A percentile compares a stretch with the other conserved stretches of the same genome.
phyloP scores from a whole-genome alignment of 2,113 vertebrate species.

The Benitochromis conjunctus region DNA sequence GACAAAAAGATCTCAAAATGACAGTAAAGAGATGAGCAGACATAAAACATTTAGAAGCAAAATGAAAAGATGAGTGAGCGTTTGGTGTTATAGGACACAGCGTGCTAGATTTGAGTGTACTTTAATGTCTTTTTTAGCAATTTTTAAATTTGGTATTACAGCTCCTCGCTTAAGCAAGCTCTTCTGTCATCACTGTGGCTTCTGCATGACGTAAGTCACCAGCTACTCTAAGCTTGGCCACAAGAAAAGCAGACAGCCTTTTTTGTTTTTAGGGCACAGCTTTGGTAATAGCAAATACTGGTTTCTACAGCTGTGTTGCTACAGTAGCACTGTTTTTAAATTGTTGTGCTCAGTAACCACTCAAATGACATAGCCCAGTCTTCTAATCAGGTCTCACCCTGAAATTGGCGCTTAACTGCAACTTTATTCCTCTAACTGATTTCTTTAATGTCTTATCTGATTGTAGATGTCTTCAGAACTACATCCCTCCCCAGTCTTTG shows the following conservation, averaged over 20 bases:
- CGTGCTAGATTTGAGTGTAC: not conserved
- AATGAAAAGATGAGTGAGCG: not conserved
- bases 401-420: not conserved
- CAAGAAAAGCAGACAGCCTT: not conserved
- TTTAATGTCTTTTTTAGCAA: not conserved
- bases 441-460: not conserved
- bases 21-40: not conserved
- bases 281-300: not conserved
- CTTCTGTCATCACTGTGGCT: not conserved
- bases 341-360: not conserved
- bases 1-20: not conserved
- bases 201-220: not conserved
- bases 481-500: conserved; percentile 90
- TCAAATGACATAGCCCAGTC: not conserved
- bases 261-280: not conserved
- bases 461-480: conserved; percentile 89
- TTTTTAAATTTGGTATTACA: not conserved
- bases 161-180: not conserved
- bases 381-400: not conserved
- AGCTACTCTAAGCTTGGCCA: not conserved
- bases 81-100: not conserved
- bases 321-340: not conserved
- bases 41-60: not conserved
- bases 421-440: not conserved
- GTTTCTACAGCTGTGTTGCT: conserved; percentile 1